phyloP scores from a whole-genome alignment of 2,888 invertebrate species.

The Ypsolopha scabrella region DNA sequence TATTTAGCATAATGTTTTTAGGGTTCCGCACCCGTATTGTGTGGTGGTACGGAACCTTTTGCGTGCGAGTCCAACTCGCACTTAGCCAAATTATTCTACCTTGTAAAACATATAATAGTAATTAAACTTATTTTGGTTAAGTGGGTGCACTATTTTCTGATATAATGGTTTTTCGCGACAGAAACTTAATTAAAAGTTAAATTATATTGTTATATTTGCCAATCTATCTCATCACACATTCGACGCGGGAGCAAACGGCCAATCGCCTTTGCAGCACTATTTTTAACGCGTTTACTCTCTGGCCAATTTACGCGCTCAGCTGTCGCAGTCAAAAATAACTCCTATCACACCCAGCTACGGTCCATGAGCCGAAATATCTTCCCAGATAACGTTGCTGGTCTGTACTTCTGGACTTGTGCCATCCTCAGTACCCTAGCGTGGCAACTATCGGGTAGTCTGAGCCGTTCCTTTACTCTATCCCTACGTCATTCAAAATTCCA shows the following conservation, averaged over 20 bases:
- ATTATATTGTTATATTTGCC: conserved; percentile 21
- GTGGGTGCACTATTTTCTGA: no score
- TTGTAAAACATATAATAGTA: no score
- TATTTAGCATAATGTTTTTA: no score
- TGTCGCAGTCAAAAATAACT: background rate
- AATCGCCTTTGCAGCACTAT: conserved; percentile 61
- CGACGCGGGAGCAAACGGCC: conserved; percentile 27
- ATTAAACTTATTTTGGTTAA: no score
- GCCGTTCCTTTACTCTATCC: conserved; percentile 31
- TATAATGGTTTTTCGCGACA: background rate
- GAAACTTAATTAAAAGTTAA: background rate
- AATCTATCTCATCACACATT: conserved; percentile 37
- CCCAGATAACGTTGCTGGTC: background rate
- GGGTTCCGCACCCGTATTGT: no score
- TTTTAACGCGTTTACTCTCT: conserved; percentile 28
- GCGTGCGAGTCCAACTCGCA: no score
- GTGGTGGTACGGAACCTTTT: no score
- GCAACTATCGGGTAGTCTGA: conserved; percentile 70
- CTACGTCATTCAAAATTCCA: background rate
- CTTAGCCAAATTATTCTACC: no score
- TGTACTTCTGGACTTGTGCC: conserved; percentile 53
- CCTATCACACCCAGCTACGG: conserved; percentile 11
- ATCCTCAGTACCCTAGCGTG: conserved; percentile 68
- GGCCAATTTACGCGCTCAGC: background rate
- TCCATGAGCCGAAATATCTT: background rate